Evolutionary conservation across 2,797 vertebrate genomes (phyloP).

Genomic region (Cetoscarus ocellatus): DNA sequence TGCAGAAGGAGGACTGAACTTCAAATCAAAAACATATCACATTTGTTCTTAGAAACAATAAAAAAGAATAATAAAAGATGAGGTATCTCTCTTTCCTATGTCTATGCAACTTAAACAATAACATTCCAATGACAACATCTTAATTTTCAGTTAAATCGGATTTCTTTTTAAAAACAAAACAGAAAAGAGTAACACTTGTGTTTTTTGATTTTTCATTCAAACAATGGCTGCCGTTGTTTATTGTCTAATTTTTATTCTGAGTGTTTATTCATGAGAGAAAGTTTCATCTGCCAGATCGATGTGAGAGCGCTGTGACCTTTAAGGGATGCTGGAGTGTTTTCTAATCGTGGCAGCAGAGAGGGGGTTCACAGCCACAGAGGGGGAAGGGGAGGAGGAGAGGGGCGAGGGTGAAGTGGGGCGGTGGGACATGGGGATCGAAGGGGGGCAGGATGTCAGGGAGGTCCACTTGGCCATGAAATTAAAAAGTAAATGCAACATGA

Average conservation of each 20-base stretch:
- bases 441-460: slow-evolving; percentile 73
- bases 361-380: slow-evolving; percentile 15
- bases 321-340: slow-evolving; percentile 40
- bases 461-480: slow-evolving; percentile 80
- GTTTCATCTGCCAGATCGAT: slow-evolving; percentile 7
- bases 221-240: neutral
- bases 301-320: slow-evolving; percentile 37
- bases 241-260: neutral
- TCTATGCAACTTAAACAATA: too few species aligned
- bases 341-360: neutral
- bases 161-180: too few species aligned
- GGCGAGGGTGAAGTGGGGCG: slow-evolving; percentile 13
- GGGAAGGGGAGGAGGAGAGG: neutral
- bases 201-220: neutral
- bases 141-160: too few species aligned
- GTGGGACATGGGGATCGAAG: neutral
- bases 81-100: too few species aligned
- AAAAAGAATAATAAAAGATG: too few species aligned
- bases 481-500: slow-evolving; percentile 76
- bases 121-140: too few species aligned
- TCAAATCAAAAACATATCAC: too few species aligned
- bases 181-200: too few species aligned
- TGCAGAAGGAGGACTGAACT: too few species aligned
- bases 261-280: slow-evolving; percentile 11
- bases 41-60: too few species aligned